Evolutionary conservation across 2,113 vertebrate species (phyloP), one percentile per base, ranked within the genome.

Genomic region (Corydoras maculifer): DNA sequence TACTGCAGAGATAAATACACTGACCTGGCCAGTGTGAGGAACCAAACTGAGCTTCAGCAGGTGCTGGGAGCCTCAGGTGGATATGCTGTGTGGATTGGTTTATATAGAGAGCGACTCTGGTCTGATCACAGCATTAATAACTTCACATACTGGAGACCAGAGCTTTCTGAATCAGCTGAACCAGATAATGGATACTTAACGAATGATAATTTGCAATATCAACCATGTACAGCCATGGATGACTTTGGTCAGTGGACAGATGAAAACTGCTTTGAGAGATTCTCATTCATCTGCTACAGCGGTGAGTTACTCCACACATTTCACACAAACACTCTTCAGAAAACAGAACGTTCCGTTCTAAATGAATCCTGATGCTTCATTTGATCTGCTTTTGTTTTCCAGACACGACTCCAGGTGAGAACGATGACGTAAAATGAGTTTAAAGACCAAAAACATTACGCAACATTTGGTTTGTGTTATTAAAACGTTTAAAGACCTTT

Each of bases 91-190:
- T 83, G 82, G 84, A 76, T 86, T 0, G 79, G 83, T 58, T 80
- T 86, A 9, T 3, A 59, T 62, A 74, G 81, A 73, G 13, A 10
- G 1, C 83, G 79, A 75, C 3, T 15, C 12, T 82, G 84, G 83
- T 82, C 83, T 8, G 74, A 81, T 53, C 15, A 18, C 3, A 78
- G 4, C 5, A 43, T 1, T 4, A 9, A 8, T 0, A 67, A 5
- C 35, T 79, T 75, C 31, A 62, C 4, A 13, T 70, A 78, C 51
- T 86, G 83, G 83, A 57, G 58, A 9, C 31, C 30, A 66, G 13
- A 2, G 2, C 48, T 30, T 43, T 43, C 35, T 43, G 4, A 15
- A 58, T 55, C 2, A 0, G 57, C 30, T 49, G 31, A 75, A 62
- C 74, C 74, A 30, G 31, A 72, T 58, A 76, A 76, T 67, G 63